Conservation (phyloP, 2,113 vertebrate genomes). For the Apodemus sylvaticus region DNA sequence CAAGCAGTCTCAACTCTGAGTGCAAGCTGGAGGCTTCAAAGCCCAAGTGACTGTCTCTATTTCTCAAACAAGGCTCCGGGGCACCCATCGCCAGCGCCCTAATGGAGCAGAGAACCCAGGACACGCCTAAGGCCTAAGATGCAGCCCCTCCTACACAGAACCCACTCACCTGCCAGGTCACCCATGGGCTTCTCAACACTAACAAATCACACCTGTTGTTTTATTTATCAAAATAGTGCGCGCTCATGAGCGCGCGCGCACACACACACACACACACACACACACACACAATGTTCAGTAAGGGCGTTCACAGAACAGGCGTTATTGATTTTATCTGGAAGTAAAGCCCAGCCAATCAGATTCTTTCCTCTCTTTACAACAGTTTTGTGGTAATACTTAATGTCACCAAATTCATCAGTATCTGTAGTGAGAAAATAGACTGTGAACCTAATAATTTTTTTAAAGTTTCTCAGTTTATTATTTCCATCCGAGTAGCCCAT, state of each 20-base stretch:
- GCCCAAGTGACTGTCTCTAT: background rate
- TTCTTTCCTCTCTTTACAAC: background rate
- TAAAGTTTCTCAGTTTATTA: background rate
- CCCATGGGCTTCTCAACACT: background rate
- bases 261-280: background rate
- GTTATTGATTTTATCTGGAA: background rate
- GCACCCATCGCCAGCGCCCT: background rate
- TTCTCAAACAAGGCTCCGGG: background rate
- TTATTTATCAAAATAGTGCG: constrained; percentile 42
- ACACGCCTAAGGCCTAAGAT: background rate
- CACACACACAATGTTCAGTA: background rate
- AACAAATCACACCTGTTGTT: background rate
- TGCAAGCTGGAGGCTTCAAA: background rate
- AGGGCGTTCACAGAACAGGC: constrained; percentile 4
- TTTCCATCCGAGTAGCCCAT: background rate
- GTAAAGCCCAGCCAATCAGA: background rate
- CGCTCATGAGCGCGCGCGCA: background rate
- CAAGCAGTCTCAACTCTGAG: background rate
- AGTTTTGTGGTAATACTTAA: background rate
- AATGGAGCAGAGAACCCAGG: background rate
- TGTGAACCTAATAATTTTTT: background rate
- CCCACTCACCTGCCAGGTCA: background rate
- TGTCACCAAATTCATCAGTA: background rate
- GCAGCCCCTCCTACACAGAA: background rate
- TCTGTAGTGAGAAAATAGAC: background rate